These are phyloP conservation scores for Diarsia brunnea DNA, from an alignment of 2,888 invertebrate species.

Conservation along the genomic window DNA sequence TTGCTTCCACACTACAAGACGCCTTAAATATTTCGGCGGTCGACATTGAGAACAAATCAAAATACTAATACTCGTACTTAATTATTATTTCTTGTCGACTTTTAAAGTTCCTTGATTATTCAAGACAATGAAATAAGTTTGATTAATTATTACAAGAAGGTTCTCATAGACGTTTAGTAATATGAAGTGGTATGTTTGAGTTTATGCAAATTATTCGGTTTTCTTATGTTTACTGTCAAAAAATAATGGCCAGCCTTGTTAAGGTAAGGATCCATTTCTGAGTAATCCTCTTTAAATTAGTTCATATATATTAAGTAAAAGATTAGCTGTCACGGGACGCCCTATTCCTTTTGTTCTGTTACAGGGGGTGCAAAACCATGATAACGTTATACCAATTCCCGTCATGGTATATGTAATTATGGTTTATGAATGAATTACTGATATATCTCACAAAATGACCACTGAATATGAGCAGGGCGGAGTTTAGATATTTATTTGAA, in stretches of 20 bases:
- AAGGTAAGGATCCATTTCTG: neutral
- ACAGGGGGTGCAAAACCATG: too few relatives aligned
- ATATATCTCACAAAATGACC: neutral
- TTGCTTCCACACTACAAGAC: neutral
- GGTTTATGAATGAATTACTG: neutral
- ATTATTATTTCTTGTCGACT: neutral
- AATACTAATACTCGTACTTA: neutral
- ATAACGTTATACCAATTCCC: too few relatives aligned
- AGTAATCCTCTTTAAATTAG: neutral
- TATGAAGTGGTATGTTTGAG: neutral
- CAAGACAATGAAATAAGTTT: neutral
- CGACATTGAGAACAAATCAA: constrained; percentile 16
- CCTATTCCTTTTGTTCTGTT: too few relatives aligned
- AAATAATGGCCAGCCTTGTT: neutral
- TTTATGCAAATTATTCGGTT: neutral
- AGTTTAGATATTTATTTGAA: neutral
- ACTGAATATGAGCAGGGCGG: neutral
- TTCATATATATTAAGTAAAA: too few relatives aligned
- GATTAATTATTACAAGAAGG: neutral
- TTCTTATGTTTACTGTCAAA: neutral
- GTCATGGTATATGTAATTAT: too few relatives aligned
- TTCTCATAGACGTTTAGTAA: neutral
- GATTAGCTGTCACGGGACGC: too few relatives aligned
- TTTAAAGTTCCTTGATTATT: neutral
- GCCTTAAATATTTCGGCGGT: too few relatives aligned